A percentile compares a stretch with the other conserved stretches of the same genome.
These are phyloP conservation scores for Synergus laeviventris DNA, from an alignment of 2,888 invertebrate species.

Conservation along the genomic window DNA sequence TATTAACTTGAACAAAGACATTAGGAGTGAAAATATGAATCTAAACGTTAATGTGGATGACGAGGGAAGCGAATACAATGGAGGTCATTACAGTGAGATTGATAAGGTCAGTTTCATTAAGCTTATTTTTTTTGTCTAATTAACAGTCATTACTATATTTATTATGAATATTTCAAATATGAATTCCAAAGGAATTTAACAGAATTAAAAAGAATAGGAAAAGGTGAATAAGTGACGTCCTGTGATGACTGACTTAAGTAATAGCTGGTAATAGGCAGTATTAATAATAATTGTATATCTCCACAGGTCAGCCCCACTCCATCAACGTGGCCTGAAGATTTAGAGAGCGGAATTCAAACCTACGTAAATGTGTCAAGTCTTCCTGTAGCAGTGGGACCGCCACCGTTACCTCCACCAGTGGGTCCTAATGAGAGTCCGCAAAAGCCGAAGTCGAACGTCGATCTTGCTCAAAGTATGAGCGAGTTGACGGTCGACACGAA, in stretches of 20 bases:
- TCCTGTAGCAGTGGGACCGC: slow-evolving; percentile 52
- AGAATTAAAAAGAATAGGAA: no score
- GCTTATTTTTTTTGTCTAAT: neutral
- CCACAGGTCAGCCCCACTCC: slow-evolving; percentile 50
- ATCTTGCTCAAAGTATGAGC: slow-evolving; percentile 66
- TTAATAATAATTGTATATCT: neutral
- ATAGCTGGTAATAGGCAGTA: neutral
- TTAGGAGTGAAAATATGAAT: slow-evolving; percentile 64
- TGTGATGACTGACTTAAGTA: no score
- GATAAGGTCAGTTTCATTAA: slow-evolving; percentile 61
- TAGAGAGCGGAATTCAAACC: slow-evolving; percentile 60
- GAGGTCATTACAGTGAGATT: slow-evolving; percentile 69
- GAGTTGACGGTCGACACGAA: slow-evolving; percentile 62
- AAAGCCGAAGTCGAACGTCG: slow-evolving; percentile 67
- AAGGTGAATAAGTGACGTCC: no score
- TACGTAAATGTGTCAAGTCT: slow-evolving; percentile 65
- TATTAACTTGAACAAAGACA: slow-evolving; percentile 65
- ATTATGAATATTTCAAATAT: no score
- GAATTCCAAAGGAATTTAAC: no score
- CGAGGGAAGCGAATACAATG: slow-evolving; percentile 53
- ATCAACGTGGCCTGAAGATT: slow-evolving; percentile 70
- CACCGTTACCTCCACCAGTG: slow-evolving; percentile 63
- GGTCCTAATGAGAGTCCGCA: slow-evolving; percentile 67
- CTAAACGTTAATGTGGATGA: slow-evolving; percentile 57
- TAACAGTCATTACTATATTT: neutral